A percentile compares a stretch with the other conserved stretches of the same genome.
Conservation (phyloP, 2,888 invertebrate species). For the Dasysyrphus tricinctus region DNA sequence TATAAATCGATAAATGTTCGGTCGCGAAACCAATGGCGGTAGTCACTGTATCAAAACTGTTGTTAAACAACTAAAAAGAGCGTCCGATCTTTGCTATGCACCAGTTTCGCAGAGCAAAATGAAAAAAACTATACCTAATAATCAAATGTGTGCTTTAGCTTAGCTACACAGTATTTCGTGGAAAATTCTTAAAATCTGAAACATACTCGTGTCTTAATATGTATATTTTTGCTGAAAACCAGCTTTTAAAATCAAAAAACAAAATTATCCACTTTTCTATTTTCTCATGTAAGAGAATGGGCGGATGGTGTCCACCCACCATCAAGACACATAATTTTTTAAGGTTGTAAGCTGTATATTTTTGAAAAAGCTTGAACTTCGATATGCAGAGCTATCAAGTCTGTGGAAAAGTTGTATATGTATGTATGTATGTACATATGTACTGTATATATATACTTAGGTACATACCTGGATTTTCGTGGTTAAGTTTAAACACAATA, state of each 20-base stretch:
- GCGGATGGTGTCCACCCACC: background rate
- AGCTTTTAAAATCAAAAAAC: background rate
- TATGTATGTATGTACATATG: no score
- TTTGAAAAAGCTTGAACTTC: no score
- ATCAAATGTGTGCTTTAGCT: slow-evolving; percentile 46
- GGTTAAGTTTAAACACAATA: no score
- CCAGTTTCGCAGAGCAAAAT: slow-evolving; percentile 41
- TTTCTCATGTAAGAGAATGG: background rate
- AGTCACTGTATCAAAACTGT: slow-evolving; percentile 75
- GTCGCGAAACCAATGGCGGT: slow-evolving; percentile 72
- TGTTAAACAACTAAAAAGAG: slow-evolving; percentile 73
- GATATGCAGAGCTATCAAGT: no score
- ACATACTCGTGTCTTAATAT: background rate
- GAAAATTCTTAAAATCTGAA: slow-evolving; percentile 46
- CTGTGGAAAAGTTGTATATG: no score
- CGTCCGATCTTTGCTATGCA: slow-evolving; percentile 49
- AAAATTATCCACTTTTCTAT: background rate
- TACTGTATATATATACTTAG: no score
- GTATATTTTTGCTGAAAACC: slow-evolving; percentile 31
- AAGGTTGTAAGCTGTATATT: no score
- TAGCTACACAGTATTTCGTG: slow-evolving; percentile 45
- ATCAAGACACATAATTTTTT: background rate
- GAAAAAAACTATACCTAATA: slow-evolving; percentile 18
- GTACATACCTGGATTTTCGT: no score
- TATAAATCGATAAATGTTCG: slow-evolving; percentile 79